Percentiles rank a stretch among this genome's conserved stretches.
Evolutionary conservation across 2,797 vertebrate genomes (phyloP).

Genomic region (Synaphobranchus kaupii): DNA sequence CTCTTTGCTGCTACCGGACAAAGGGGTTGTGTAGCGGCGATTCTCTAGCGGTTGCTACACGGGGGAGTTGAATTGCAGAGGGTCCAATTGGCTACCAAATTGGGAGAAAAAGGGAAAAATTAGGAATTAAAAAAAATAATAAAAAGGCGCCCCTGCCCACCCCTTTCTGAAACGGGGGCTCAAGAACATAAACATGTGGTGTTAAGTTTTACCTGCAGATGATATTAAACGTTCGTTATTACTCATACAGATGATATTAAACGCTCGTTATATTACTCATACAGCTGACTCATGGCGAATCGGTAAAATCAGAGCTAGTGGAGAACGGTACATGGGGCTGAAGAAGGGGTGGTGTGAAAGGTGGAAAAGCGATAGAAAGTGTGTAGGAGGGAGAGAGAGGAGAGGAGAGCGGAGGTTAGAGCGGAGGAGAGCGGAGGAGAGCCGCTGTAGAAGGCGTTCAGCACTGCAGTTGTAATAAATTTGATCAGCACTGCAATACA

Average conservation of each 20-base stretch:
- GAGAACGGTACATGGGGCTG: background rate
- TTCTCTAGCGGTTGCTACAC: too few species aligned
- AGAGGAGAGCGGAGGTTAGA: too few species aligned
- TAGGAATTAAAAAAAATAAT: too few species aligned
- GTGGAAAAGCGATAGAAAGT: constrained; percentile 1
- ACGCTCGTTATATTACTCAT: background rate
- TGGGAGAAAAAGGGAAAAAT: too few species aligned
- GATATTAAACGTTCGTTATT: background rate
- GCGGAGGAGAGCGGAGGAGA: constrained; percentile 10
- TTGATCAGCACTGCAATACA: constrained; percentile 58
- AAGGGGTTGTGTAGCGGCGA: too few species aligned
- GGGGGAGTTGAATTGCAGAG: too few species aligned
- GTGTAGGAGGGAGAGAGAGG: constrained; percentile 23
- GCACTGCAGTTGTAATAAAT: constrained; percentile 68
- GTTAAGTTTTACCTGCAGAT: background rate
- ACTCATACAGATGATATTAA: background rate
- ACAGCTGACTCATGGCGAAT: background rate
- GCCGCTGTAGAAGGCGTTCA: constrained; percentile 37
- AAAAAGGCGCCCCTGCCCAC: background rate
- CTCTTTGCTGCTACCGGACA: too few species aligned
- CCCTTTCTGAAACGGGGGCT: background rate
- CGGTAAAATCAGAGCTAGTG: background rate
- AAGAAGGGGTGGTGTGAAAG: background rate
- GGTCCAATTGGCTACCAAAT: too few species aligned
- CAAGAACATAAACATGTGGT: background rate